A percentile compares a stretch with the other conserved stretches of the same genome.
Conservation (phyloP, 2,113 vertebrate genomes). For the Poeciliopsis retropinna region DNA sequence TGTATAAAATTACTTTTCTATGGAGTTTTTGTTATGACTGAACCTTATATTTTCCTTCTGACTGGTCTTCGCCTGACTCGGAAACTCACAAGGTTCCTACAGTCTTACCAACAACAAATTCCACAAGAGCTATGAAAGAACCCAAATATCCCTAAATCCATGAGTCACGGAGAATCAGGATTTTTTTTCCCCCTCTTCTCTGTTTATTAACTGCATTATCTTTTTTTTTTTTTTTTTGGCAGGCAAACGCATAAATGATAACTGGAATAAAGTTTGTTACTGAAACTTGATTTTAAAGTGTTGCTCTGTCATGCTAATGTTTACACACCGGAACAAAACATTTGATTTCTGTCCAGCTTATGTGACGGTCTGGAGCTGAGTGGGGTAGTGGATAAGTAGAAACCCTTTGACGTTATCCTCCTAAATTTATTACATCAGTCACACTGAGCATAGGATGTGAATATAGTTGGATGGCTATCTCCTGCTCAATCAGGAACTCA, state of each 20-base stretch:
- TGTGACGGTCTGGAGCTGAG: not conserved
- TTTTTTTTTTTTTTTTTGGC: too few relatives aligned
- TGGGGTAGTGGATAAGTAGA: not conserved
- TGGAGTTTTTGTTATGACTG: slow-evolving; percentile 16
- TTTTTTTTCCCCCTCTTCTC: not conserved
- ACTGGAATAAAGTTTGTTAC: not conserved
- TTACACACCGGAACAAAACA: not conserved
- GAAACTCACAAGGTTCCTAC: slow-evolving; percentile 39
- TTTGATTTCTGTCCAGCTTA: not conserved
- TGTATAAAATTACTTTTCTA: not conserved
- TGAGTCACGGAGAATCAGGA: not conserved
- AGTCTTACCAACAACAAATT: slow-evolving; percentile 36
- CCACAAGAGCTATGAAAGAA: not conserved
- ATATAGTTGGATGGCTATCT: not conserved
- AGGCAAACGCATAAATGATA: not conserved
- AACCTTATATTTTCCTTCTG: slow-evolving; percentile 22
- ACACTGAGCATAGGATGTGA: too few relatives aligned
- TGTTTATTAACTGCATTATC: not conserved
- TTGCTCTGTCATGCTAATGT: not conserved
- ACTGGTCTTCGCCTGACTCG: slow-evolving; percentile 39
- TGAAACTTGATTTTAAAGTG: not conserved
- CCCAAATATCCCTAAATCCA: not conserved
- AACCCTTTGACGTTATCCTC: not conserved
- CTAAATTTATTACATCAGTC: too few relatives aligned
- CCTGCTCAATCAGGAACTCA: not conserved